Conservation (phyloP, 2,888 invertebrate genomes). For the Leptarthrus brevirostris region DNA sequence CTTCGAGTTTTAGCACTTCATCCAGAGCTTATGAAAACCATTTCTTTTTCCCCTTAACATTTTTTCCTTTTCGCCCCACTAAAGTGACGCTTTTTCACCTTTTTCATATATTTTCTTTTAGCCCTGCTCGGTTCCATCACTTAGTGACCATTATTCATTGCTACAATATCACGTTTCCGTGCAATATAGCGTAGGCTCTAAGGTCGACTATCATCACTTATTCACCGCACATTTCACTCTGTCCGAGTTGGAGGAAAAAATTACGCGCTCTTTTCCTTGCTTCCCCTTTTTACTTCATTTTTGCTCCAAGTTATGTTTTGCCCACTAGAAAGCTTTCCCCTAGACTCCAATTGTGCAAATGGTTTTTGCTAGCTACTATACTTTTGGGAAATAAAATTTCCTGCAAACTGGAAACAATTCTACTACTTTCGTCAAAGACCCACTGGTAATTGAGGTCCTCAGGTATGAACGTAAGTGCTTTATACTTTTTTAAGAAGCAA, state of each 20-base stretch:
- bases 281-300: background rate
- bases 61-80: background rate
- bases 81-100: constrained; percentile 1
- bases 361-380: too few relatives aligned
- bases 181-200: constrained; percentile 1
- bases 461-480: too few relatives aligned
- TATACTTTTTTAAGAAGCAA: background rate
- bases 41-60: background rate
- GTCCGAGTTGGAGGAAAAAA: background rate
- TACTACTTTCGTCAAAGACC: too few relatives aligned
- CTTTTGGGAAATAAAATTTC: background rate
- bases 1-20: constrained; percentile 43
- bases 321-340: background rate
- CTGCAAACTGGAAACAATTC: too few relatives aligned
- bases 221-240: constrained; percentile 35
- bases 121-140: background rate
- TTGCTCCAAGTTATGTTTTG: background rate
- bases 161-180: constrained; percentile 19
- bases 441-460: too few relatives aligned
- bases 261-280: constrained; percentile 11
- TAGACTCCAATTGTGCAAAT: too few relatives aligned
- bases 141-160: constrained; percentile 46
- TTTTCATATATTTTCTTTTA: background rate
- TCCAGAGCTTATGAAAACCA: constrained; percentile 37
- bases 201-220: constrained; percentile 33